Percentiles rank a stretch among this genome's conserved stretches.
These are phyloP conservation scores for Eulemur albifrons DNA, from an alignment of 2,797 vertebrate genomes.

Conservation along the genomic window DNA sequence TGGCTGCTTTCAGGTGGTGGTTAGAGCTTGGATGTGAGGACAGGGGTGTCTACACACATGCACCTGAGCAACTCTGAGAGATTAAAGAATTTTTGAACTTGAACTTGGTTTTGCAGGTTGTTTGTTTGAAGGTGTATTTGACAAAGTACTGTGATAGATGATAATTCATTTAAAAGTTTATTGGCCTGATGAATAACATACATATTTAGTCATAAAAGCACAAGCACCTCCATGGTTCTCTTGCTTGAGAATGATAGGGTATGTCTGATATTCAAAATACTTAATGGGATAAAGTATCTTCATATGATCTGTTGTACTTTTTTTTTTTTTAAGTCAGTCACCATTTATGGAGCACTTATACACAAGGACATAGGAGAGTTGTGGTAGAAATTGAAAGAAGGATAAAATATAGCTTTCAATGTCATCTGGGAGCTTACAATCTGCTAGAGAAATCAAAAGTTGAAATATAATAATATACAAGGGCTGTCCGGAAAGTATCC, in stretches of 20 bases:
- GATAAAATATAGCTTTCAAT: neutral
- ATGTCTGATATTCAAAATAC: neutral
- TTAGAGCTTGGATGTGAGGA: neutral
- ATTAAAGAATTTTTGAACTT: neutral
- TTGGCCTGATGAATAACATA: neutral
- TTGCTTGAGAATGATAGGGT: neutral
- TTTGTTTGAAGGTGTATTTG: neutral
- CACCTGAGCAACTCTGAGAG: neutral
- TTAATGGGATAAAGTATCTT: neutral
- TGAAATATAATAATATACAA: neutral
- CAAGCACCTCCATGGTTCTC: neutral
- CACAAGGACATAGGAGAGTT: neutral
- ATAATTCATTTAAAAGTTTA: neutral
- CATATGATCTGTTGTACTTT: neutral
- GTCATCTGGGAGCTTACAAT: neutral
- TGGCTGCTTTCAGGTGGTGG: neutral
- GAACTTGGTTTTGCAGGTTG: neutral
- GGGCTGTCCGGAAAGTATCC: no score
- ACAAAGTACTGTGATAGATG: neutral
- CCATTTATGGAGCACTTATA: neutral
- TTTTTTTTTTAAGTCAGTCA: neutral
- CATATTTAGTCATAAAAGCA: neutral
- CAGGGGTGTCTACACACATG: neutral
- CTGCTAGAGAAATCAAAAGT: neutral
- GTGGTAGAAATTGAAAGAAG: neutral